Conservation (phyloP, 2,113 vertebrate genomes). For the Diadophis punctatus region DNA sequence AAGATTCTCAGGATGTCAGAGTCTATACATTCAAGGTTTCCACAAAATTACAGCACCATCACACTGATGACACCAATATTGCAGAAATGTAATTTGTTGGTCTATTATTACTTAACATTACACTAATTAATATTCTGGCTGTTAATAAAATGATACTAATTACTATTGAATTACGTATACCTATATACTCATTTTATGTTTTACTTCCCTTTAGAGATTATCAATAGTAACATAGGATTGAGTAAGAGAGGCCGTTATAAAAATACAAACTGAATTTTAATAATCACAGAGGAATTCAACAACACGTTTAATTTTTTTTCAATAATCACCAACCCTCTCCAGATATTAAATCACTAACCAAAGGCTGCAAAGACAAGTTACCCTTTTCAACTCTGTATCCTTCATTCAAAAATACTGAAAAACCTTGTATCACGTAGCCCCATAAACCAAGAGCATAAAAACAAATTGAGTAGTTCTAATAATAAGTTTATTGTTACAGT, state of each 20-base stretch:
- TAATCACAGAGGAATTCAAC: constrained; percentile 12
- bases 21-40: background rate
- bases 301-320: constrained; percentile 28
- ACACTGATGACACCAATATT: too few relatives aligned
- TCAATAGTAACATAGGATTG: constrained; percentile 30
- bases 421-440: background rate
- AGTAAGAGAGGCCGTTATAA: constrained; percentile 9
- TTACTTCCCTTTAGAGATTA: background rate
- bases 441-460: constrained; percentile 19
- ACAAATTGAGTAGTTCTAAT: background rate
- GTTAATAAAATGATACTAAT: background rate
- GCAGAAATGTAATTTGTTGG: background rate
- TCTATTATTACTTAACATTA: background rate
- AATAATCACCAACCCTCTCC: constrained; percentile 25
- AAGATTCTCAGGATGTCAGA: background rate
- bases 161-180: background rate
- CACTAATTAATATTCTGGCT: background rate
- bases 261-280: constrained; percentile 23
- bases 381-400: background rate
- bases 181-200: accelerated
- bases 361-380: background rate
- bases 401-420: constrained; percentile 1
- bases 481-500: background rate
- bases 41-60: too few relatives aligned
- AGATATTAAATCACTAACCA: constrained; percentile 25